Evolutionary conservation across 2,888 invertebrate species (phyloP), one percentile per base, ranked within the genome.

Genomic region (Lathronympha strigana): DNA sequence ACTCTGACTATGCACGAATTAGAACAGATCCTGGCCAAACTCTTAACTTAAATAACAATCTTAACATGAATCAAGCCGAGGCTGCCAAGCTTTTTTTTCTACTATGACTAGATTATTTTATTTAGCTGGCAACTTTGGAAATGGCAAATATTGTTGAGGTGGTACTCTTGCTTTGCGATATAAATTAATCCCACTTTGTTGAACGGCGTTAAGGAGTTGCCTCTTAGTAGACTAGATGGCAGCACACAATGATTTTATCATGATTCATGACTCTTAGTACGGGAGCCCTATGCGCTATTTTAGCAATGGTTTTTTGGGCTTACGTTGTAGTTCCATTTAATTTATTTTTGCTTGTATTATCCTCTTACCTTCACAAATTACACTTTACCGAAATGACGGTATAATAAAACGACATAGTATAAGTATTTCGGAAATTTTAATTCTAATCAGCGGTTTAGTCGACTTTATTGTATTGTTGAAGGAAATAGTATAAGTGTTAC

Each of bases 401-500:
- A 33, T 33, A 60, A 64, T 33, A n/a, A 58, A 60, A 64, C 58
- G n/a, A 33, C 17, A 58, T 2, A 9, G n/a, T 8, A 15, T 58
- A 33, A n/a, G n/a, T n/a, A 50, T 58, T 63, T 17, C 19, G 40
- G 47, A 63, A 63, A 40, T 25, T 57, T 23, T 63, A 58, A 63
- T 63, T 17, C 28, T 43, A 45, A 31, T 19, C 57, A 57, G 28
- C 28, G 28, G 17, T 40, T 55, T 31, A 51, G 5, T 51, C 1
- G n/a, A 25, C 21, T 55, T 23, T 25, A 45, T 21, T 43, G 43
- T 43, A 40, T 17, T 38, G 38, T 54, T 25, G 38, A 40, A 15
- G 15, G 17, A 55, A 55, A 43, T 40, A 57, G n/a, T 57, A 57
- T 47, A 58, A 31, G 51, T 43, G 21, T 53, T 53, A 25, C 43